Evolutionary conservation across 1,140 invertebrate species (phyloP), one percentile per base, ranked within the genome.

Genomic region (Microvelia longipes): DNA sequence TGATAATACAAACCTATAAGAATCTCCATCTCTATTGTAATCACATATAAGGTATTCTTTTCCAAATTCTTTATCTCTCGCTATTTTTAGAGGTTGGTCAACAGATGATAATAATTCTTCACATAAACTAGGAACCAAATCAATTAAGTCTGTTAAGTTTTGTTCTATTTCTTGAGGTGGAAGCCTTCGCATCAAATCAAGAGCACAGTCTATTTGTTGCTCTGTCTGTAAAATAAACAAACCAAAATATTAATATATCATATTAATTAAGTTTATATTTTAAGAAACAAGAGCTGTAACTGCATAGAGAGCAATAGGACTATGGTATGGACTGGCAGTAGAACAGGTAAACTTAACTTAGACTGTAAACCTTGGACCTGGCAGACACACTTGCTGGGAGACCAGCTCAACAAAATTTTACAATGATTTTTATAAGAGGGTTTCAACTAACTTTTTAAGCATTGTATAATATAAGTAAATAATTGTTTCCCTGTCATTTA

Each of bases 91-190:
- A 14, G 97, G 97, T 80, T 99, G 97, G 82, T 99, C 97, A 28
- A 99, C 96, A 1, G 96, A 97, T 14, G 94, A 97, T 2, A 99
- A 82, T 70, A 99, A 83, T 81, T 98, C 95, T 81, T 99, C 96
- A 80, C 96, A 98, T 60, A 99, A 83, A 80, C 86, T 87, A 62
- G 96, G 97, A 69, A 96, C 94, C 78, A 99, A 82, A 81, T 98
- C 95, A 75, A 99, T 98, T 74, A 99, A 83, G 85, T 99, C 95
- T 80, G 91, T 93, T 65, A 99, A 83, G 82, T 98, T 98, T 80
- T 98, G 97, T 79, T 98, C 96, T 76, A 99, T 98, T 82, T 98
- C 92, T 82, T 99, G 97, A 72, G 98, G 98, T 73, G 98, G 98
- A 77, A 99, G 82, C 75, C 98, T 88, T 75, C 98, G 83, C 97